These are phyloP conservation scores for Maylandia zebra DNA, from an alignment of 2,113 vertebrate species.

Conservation along the genomic window DNA sequence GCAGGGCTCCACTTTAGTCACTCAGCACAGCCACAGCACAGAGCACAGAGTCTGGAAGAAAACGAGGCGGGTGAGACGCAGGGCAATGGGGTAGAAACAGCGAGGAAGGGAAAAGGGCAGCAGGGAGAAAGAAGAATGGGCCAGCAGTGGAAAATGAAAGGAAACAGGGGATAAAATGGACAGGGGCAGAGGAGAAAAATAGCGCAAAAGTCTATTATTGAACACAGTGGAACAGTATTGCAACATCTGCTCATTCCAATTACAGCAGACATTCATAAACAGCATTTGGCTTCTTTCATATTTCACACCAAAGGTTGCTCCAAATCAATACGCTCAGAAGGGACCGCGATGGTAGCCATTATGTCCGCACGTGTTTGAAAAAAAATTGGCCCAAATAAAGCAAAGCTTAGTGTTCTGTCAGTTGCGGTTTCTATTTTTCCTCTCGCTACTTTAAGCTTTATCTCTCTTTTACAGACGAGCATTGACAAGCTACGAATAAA, in stretches of 20 bases:
- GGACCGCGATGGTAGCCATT: slow-evolving; percentile 7
- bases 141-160: slow-evolving; percentile 5
- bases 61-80: not conserved
- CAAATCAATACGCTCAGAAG: slow-evolving; percentile 49
- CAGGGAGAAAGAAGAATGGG: not conserved
- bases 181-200: slow-evolving; percentile 17
- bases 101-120: not conserved
- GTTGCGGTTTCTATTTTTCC: slow-evolving; percentile 1
- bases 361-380: slow-evolving; percentile 17
- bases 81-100: not conserved
- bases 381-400: slow-evolving; percentile 42
- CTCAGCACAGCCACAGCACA: slow-evolving; percentile 63
- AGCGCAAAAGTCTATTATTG: slow-evolving; percentile 42
- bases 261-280: slow-evolving; percentile 52
- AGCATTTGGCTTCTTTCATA: slow-evolving; percentile 53
- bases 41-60: slow-evolving; percentile 65
- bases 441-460: not conserved
- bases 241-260: slow-evolving; percentile 55
- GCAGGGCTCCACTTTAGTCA: slow-evolving; percentile 72
- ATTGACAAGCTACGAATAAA: slow-evolving; percentile 25
- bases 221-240: slow-evolving; percentile 37
- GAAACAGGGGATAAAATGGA: not conserved
- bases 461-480: slow-evolving; percentile 21
- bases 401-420: not conserved
- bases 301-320: slow-evolving; percentile 61